Conservation (phyloP, 92 coral and sea anemone species). For the Diadumene lineata region DNA sequence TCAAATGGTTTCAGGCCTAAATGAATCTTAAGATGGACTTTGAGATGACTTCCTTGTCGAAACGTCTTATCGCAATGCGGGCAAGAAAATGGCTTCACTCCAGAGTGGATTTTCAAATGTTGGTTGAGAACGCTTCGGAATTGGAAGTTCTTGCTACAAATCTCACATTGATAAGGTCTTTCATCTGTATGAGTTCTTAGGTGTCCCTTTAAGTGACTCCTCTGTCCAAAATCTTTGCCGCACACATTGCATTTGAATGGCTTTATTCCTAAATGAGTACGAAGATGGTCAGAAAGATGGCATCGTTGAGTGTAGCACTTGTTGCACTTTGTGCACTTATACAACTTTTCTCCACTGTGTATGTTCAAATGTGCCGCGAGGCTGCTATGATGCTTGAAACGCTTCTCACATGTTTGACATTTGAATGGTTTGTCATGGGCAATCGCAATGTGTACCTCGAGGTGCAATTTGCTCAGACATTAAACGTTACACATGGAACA, state of each 20-base stretch:
- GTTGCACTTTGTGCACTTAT: constrained; percentile 2
- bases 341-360: constrained; percentile 13
- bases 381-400: not conserved
- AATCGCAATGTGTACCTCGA: not conserved
- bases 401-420: not conserved
- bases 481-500: not conserved
- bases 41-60: not conserved
- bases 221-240: not conserved
- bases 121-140: not conserved
- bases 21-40: not conserved
- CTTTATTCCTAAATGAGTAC: constrained; percentile 11
- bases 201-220: not conserved
- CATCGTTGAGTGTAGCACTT: constrained; percentile 2
- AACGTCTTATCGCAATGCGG: not conserved
- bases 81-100: not conserved
- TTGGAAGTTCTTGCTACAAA: not conserved
- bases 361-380: not conserved
- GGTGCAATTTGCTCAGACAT: not conserved
- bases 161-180: not conserved
- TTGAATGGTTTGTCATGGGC: not conserved
- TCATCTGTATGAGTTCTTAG: not conserved
- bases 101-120: not conserved
- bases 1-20: not conserved
- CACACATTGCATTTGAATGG: constrained; percentile 20
- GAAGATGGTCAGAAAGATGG: not conserved